Evolutionary conservation across 2,113 vertebrate genomes (phyloP).

Genomic region (Gadus chalcogrammus): DNA sequence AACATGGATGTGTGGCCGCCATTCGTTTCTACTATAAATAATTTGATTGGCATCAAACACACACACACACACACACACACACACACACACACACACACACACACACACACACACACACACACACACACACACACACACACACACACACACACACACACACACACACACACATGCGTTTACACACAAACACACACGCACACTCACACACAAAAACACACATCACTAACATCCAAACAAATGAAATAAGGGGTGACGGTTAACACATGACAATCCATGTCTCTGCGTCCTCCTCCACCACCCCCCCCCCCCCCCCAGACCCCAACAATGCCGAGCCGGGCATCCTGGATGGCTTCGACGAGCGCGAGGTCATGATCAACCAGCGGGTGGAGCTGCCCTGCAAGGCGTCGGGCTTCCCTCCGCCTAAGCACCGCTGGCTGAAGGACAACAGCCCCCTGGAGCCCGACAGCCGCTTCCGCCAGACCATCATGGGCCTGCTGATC

Average conservation of each 20-base stretch:
- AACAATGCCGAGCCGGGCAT: constrained; percentile 92
- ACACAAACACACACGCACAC: too few species aligned
- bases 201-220: too few species aligned
- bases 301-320: constrained; percentile 77
- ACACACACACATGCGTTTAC: too few species aligned
- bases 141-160: too few species aligned
- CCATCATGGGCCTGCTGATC: constrained; percentile 86
- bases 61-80: too few species aligned
- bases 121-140: too few species aligned
- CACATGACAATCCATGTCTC: constrained; percentile 42
- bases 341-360: constrained; percentile 93
- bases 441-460: constrained; percentile 93
- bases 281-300: constrained; percentile 30
- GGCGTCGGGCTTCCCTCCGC: constrained; percentile 90
- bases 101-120: too few species aligned
- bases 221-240: background rate
- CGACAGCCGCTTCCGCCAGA: constrained; percentile 92
- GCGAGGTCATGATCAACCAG: constrained; percentile 91
- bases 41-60: too few species aligned
- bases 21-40: too few species aligned
- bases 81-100: too few species aligned
- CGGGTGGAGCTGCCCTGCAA: constrained; percentile 95
- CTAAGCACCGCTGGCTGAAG: constrained; percentile 97
- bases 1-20: too few species aligned
- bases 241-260: constrained; percentile 31